Evolutionary conservation across 2,113 vertebrate genomes (phyloP), one percentile per base, ranked within the genome.

Genomic region (Atlantisia rogersi): DNA sequence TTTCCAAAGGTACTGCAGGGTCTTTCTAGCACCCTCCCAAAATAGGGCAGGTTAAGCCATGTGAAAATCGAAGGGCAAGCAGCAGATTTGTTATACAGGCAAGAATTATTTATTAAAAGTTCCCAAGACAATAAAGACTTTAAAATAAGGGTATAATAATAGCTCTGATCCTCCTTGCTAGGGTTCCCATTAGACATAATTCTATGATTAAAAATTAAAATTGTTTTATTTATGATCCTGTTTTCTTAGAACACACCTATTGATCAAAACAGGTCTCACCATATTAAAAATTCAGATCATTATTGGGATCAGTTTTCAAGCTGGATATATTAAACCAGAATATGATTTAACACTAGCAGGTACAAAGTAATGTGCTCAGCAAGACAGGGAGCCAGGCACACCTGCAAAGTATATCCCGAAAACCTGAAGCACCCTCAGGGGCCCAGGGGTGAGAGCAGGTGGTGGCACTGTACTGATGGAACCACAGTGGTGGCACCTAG

Each of bases 191-290:
- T 82, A 79, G 65, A 79, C 3, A 2, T 75, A 77, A 91, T 91
- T 88, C 82, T 86, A 9, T 59, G 87, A 93, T 73, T 73, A 94
- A 93, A 95, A 93, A 79, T 86, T 71, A 73, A 64, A 81, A 82
- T 63, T 58, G 39, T 79, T 93, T 81, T 68, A 92, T 93, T 86
- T 95, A 88, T 92, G 60, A n/a, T 69, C 28, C n/a, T 91, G 24
- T 71, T 90, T 86, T 91, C 56, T 62, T 65, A 63, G 86, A 79
- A 88, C 79, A 82, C 12, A 53, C 53, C 65, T 84, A 86, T 71
- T 94, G 75, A 93, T 96, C 73, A 93, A 93, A 94, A 81, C 63
- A 75, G 63, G 6, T 56, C 31, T 83, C 3, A 2, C 16, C 69
- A 53, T 53, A 71, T 86, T 67, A 92, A 88, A 94, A 78, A 73